Evolutionary conservation across 1,140 invertebrate species (phyloP), one percentile per base, ranked within the genome.

Genomic region (Drosophila littoralis): DNA sequence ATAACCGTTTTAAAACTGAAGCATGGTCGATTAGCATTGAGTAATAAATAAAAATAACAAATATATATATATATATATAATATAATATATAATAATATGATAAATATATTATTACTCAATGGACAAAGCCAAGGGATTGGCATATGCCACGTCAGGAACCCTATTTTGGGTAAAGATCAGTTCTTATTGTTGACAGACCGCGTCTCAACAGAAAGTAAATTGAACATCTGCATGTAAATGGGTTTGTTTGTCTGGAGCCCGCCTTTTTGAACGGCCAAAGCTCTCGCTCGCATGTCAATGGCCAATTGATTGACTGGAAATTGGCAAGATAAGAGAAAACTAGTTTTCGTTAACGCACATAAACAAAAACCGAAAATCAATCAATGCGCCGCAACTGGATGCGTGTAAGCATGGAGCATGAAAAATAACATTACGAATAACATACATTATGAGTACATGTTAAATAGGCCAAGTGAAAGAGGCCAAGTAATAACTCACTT

Each of bases 261-360:
- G 50, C 33, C 35, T 45, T 79, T 71, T 75, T 77, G 42, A 58
- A 43, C 69, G 7, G 67, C 42, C 51, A 28, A 40, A 54, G 64
- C 64, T 73, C 64, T 73, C 63, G 59, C 69, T 69, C 43, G 15
- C 51, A 73, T 58, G 75, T 77, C 75, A 74, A 74, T 69, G 75
- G 45, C 75, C 75, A 68, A 67, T 60, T 73, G 58, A 74, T 51
- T 74, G 64, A 28, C 15, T 61, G 38, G 38, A 46, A 57, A 63
- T 74, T 73, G 70, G 64, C 46, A 60, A 59, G 51, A 64, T 57
- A 64, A 54, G 8, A 45, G 22, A 70, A 84, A 85, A 85, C 81
- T 74, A 85, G 81, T 85, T 84, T 77, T 55, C 2, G n/a, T 52
- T 42, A 15, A 43, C 43, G 35, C 36, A 6, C 42, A 58, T 59